Evolutionary conservation across 2,797 vertebrate species (phyloP), one percentile per base, ranked within the genome.

Genomic region (Odontamblyopus lacepedii): DNA sequence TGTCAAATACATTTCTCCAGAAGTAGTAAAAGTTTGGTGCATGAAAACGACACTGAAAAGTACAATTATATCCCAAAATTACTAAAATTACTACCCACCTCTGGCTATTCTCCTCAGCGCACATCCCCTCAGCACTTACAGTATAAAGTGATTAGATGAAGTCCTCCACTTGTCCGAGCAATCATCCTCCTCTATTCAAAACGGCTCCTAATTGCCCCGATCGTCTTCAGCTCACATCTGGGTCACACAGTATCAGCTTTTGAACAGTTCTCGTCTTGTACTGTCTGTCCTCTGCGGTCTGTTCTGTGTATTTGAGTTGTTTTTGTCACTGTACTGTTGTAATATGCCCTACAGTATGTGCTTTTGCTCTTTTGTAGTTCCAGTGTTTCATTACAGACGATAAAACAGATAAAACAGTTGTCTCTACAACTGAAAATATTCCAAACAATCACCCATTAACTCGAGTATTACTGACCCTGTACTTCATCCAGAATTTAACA

Each of bases 121-220:
- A 44, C 76, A 61, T 55, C 23, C 16, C n/a, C 55, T 69, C 50
- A 27, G 26, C 15, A 72, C 66, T 23, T 67, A 35, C 32, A 56
- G 30, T 30, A 19, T 67, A 50, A 26, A 56, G 30, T 30, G 38
- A 48, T 64, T 48, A 66, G 13, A 57, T 32, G 68, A 67, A 30
- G 57, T 18, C 27, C 63, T 69, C 69, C 0, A 60, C 6, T 30
- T 59, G 57, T 60, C 60, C n/a, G 11, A 78, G 63, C 32, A 61
- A 72, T 70, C 16, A n/a, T 65, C 38, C 67, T 65, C 38, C 67
- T 66, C 27, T 50, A 57, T 63, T 80, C 29, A 23, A 41, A 18
- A 53, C 63, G 4, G 50, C 50, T 79, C 57, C 74, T 83, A 79
- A 85, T 82, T 80, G 73, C 72, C 66, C 5, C 30, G 55, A 0